Evolutionary conservation across 2,113 vertebrate species (phyloP).

Genomic region (Brienomyrus longianalis): DNA sequence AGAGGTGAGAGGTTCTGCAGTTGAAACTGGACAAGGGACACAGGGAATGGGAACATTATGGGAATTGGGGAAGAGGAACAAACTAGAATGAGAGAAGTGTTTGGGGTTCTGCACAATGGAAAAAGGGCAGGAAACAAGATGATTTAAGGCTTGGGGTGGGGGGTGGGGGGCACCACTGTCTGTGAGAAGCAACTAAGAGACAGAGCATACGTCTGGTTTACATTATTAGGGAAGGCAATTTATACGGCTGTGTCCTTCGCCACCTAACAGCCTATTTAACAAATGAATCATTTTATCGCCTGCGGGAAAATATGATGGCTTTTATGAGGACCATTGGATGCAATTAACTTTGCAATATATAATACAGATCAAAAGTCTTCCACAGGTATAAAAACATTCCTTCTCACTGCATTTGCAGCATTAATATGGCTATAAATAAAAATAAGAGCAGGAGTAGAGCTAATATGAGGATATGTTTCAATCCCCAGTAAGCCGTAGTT

Average conservation of each 20-base stretch:
- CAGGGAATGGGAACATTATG: neutral
- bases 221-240: neutral
- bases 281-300: neutral
- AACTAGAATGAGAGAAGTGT: neutral
- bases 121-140: neutral
- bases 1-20: too few relatives aligned
- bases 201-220: neutral
- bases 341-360: neutral
- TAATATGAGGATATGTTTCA: neutral
- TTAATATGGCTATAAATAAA: neutral
- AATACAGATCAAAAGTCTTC: neutral
- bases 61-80: neutral
- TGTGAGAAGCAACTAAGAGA: neutral
- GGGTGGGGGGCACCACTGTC: neutral
- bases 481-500: neutral
- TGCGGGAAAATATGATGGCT: neutral
- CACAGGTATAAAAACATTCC: neutral
- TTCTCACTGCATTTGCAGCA: neutral
- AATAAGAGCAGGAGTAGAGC: neutral
- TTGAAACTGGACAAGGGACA: neutral
- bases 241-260: neutral
- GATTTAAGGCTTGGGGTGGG: neutral
- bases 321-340: neutral
- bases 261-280: neutral
- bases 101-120: neutral